Base-by-base conservation (phyloP, 2,888 invertebrate genomes). In the Lepeophtheirus nordmannii region DNA sequence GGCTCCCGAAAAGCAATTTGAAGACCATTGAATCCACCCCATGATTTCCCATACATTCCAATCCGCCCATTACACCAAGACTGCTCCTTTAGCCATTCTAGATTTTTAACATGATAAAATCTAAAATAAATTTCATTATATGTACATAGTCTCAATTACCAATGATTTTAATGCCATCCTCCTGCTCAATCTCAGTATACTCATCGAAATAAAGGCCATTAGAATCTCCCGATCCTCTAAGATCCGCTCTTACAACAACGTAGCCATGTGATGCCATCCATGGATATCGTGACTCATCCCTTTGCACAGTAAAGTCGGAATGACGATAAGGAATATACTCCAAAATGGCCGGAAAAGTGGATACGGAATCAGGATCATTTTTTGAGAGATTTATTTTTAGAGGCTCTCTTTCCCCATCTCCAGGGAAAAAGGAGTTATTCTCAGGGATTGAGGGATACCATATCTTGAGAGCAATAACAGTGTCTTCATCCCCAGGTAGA, bases 11-110 rank as follows among this genome's bases (percentile, higher is more conserved):
- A 39, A 10, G 62, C 62, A 20, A 62, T 41, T 39, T 62, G 62
- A 14, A 62, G 23, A 22, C 62, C 62, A 62, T 62, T 62, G 62
- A 62, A 62, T 39, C 62, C 62, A 22, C 62, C 62, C 62, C 62
- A 62, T 22, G 62, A 62, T 40, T 62, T 62, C 10, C 62, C 62
- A 39, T 39, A 38, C 62, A 62, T 62, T 39, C 62, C 62, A 1
- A 62, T 41, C 11, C 14, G 17, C 2, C 39, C 62, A 62, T 62
- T 62, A 20, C 39, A 22, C 62, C 62, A 62, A 11, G 38, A 38
- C 17, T 62, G 62, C 17, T 62, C 9, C 17, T 20, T 17, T n/a
- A 62, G 20, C 62, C 62, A 62, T 22, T 57, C 57, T 57, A 57
- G 17, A 10, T 20, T 9, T 9, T 9, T 20, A 8, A 56, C 9